Conservation (phyloP, 2,888 invertebrate species). For the Protophormia terraenovae region DNA sequence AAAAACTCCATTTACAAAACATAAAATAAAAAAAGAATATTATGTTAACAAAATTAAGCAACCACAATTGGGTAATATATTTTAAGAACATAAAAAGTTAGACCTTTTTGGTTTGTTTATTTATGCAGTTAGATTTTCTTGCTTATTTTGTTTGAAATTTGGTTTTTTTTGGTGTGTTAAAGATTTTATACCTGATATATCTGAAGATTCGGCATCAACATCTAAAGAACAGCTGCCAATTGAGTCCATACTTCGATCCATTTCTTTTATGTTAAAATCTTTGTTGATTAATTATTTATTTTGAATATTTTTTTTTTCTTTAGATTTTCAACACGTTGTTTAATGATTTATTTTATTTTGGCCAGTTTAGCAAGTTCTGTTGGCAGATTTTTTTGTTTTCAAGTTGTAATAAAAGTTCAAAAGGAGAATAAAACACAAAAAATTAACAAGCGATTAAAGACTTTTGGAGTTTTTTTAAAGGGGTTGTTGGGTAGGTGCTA, state of each 20-base stretch:
- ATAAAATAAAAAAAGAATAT: not conserved
- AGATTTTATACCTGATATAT: conserved; percentile 85
- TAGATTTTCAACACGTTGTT: conserved; percentile 6
- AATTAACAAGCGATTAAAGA: conserved; percentile 56
- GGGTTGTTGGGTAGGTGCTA: not conserved
- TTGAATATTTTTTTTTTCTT: conserved; percentile 2
- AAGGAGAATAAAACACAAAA: conserved; percentile 61
- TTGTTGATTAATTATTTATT: conserved; percentile 19
- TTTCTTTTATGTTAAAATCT: conserved; percentile 73
- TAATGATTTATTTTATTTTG: conserved; percentile 6
- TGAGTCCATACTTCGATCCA: conserved; percentile 91
- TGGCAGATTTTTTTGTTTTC: conserved; percentile 26
- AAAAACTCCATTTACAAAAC: conserved; percentile 26
- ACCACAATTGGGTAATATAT: not conserved
- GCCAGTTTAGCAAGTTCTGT: conserved; percentile 47
- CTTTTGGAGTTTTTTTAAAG: conserved; percentile 39
- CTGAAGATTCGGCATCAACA: conserved; percentile 88
- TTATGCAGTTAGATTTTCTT: conserved; percentile 35
- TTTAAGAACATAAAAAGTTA: not conserved
- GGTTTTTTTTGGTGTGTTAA: not conserved
- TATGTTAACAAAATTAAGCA: not conserved
- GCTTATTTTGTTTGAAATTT: conserved; percentile 28
- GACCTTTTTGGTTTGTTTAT: not conserved
- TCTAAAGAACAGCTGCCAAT: conserved; percentile 94
- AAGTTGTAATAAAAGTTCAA: conserved; percentile 41